These are phyloP conservation scores for Antedon mediterranea DNA, from an alignment of 53 echinoderm and acorn worm genomes.

Conservation along the genomic window DNA sequence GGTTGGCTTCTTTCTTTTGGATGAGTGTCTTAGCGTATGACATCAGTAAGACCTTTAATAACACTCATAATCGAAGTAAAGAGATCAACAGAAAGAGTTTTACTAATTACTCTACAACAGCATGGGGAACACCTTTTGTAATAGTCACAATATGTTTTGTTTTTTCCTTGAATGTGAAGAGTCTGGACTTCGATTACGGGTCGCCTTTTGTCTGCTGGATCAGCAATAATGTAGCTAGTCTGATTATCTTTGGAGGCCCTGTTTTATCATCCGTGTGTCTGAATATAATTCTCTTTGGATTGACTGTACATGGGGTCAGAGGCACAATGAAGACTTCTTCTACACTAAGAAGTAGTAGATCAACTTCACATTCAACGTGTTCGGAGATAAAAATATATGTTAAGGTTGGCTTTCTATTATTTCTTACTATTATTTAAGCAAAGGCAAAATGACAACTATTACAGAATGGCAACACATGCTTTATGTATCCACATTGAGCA, in stretches of 20 bases:
- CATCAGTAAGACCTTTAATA: conserved; percentile 28
- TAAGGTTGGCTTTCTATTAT: no score
- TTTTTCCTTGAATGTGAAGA: background rate
- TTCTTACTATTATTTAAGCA: no score
- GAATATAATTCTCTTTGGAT: background rate
- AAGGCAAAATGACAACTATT: no score
- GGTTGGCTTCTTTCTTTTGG: conserved; percentile 46
- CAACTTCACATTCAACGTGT: background rate
- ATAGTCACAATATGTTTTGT: background rate
- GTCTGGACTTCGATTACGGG: background rate
- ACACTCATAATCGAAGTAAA: background rate
- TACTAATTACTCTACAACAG: background rate
- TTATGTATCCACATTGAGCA: no score
- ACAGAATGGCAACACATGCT: no score
- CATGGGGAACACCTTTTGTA: background rate
- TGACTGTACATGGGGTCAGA: background rate
- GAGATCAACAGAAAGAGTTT: background rate
- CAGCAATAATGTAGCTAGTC: background rate
- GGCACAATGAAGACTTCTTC: background rate
- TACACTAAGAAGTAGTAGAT: background rate
- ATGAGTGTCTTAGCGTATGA: conserved; percentile 47
- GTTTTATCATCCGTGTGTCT: background rate
- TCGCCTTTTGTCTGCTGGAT: background rate
- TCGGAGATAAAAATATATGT: background rate
- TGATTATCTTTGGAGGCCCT: background rate